A percentile compares a stretch with the other conserved stretches of the same genome.
phyloP scores from a whole-genome alignment of 2,797 vertebrate species.

The Coccyzus lansbergi region DNA sequence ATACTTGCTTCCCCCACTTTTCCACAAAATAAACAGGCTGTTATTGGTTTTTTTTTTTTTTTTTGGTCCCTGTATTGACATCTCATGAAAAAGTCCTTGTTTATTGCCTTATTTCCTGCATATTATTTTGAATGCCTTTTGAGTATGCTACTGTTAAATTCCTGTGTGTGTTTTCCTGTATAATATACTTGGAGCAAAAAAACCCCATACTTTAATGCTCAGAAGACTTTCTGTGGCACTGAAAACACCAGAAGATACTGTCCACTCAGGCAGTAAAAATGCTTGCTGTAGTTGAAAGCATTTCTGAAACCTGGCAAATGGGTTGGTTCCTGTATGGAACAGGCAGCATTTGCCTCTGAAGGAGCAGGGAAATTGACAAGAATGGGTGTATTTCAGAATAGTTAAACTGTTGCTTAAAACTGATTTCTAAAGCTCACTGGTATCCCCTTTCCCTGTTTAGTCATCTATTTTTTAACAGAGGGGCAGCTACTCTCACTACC shows the following conservation, averaged over 20 bases:
- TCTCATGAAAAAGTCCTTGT: background rate
- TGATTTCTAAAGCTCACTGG: background rate
- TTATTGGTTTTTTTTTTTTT: too few relatives aligned
- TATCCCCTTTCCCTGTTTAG: background rate
- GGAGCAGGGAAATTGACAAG: background rate
- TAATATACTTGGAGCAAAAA: background rate
- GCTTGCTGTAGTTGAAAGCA: background rate
- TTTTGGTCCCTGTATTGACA: background rate
- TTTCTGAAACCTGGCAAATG: fast-evolving
- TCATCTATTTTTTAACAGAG: background rate
- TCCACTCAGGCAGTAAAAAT: background rate
- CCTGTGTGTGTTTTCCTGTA: background rate
- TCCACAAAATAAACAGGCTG: background rate
- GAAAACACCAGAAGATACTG: background rate
- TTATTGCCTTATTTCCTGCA: background rate
- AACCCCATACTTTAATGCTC: background rate
- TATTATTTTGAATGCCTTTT: background rate
- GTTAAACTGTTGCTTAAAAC: background rate
- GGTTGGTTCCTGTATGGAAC: background rate
- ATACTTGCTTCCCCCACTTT: background rate
- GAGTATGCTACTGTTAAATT: background rate
- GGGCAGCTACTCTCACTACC: background rate
- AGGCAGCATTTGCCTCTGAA: background rate
- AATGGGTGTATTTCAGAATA: background rate
- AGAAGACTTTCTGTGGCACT: background rate